phyloP scores from a whole-genome alignment of 2,797 vertebrate species.

The Typhlichthys subterraneus region DNA sequence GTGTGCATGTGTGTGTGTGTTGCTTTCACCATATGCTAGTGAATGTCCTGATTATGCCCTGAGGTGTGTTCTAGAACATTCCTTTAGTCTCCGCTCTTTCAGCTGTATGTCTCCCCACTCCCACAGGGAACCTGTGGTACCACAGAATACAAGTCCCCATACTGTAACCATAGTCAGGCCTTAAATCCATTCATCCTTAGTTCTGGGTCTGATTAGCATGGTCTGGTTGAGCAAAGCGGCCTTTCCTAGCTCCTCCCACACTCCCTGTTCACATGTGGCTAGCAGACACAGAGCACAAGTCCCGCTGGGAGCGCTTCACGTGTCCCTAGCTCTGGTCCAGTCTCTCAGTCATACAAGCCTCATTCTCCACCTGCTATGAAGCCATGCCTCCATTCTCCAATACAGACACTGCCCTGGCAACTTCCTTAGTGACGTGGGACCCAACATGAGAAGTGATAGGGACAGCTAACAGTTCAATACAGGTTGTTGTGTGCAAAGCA shows the following conservation, averaged over 20 bases:
- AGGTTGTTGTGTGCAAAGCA: too few relatives aligned
- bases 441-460: too few relatives aligned
- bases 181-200: constrained; percentile 36
- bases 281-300: constrained; percentile 23
- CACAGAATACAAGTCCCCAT: too few relatives aligned
- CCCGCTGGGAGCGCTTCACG: constrained; percentile 11
- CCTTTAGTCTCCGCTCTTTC: not conserved
- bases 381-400: too few relatives aligned
- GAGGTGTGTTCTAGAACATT: constrained; percentile 23
- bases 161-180: not conserved
- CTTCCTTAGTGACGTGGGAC: too few relatives aligned
- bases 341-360: too few relatives aligned
- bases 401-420: too few relatives aligned
- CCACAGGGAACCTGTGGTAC: too few relatives aligned
- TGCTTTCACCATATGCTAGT: not conserved
- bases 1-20: not conserved
- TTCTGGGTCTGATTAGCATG: constrained; percentile 22
- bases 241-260: constrained; percentile 38
- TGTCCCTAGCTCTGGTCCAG: too few relatives aligned
- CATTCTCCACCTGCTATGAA: too few relatives aligned
- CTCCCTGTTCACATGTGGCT: not conserved
- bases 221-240: constrained; percentile 47
- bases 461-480: too few relatives aligned
- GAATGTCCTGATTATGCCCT: constrained; percentile 17
- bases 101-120: too few relatives aligned